Percentiles rank a stretch among this genome's conserved stretches.
phyloP scores from a whole-genome alignment of 2,113 vertebrate genomes.

The Myotis yumanensis region DNA sequence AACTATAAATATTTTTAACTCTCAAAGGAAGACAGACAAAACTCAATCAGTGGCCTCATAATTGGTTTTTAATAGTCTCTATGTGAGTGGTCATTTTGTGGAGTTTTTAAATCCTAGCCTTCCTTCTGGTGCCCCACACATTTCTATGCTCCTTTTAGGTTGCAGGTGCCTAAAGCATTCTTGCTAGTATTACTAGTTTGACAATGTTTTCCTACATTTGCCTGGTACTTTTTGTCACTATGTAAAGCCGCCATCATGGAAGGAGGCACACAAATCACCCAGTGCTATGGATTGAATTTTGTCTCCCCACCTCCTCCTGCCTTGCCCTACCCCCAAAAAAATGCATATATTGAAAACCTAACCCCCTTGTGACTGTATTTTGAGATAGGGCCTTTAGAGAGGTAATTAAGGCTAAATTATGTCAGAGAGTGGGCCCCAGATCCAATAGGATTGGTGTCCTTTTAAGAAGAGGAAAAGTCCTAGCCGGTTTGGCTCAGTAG shows the following conservation, averaged over 20 bases:
- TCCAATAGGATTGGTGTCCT: background rate
- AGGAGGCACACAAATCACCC: background rate
- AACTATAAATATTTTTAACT: constrained; percentile 2
- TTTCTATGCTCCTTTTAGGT: background rate
- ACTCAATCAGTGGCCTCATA: constrained; percentile 31
- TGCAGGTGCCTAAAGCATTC: background rate
- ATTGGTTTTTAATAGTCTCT: background rate
- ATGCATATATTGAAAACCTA: background rate
- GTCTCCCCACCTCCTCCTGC: too few relatives aligned
- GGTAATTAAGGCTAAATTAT: background rate
- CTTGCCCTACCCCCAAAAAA: background rate
- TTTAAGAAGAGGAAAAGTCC: background rate
- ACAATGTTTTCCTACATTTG: background rate
- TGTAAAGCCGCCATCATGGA: background rate
- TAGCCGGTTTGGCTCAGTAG: too few relatives aligned
- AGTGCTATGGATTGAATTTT: background rate
- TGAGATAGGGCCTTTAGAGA: background rate
- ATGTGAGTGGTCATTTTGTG: background rate
- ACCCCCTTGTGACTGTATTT: background rate
- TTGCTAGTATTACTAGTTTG: background rate
- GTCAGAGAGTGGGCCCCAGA: background rate
- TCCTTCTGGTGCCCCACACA: background rate
- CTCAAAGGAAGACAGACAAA: constrained; percentile 37
- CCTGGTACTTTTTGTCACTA: background rate
- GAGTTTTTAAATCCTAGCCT: constrained; percentile 27